Evolutionary conservation across 2,888 invertebrate genomes (phyloP), one percentile per base, ranked within the genome.

Genomic region (Clistopyga incitator): DNA sequence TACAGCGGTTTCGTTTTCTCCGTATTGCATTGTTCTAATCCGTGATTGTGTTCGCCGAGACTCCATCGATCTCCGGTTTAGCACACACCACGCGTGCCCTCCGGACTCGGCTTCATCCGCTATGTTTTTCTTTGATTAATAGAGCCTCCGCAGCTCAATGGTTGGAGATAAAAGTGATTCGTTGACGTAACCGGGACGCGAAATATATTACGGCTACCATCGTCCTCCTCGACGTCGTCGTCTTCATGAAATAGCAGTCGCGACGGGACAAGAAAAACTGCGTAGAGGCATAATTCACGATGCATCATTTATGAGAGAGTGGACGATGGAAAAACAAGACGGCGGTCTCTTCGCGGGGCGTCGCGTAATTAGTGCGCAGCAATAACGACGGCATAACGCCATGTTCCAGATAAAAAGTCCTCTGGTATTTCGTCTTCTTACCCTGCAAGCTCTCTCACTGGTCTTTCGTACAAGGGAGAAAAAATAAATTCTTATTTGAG

Each of bases 221-320:
- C n/a, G 34, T 34, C 61, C 34, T n/a, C 61, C 29, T 59, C 56
- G 38, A 34, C 52, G 54, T 54, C 52, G 54, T 23, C 56, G 56
- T 56, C 50, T 3, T n/a, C 56, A 47, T 56, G 81, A 76, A 65
- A 81, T 76, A 81, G 71, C 76, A 34, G 61, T 64, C 76, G 71
- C 64, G 64, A 65, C 76, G 38, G 29, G 64, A 77, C 45, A 70
- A 67, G 54, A 68, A 82, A 86, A 81, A 82, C 76, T 20, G 18
- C 81, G 54, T 29, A 78, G 76, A 67, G 68, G 67, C 81, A 84
- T 82, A 86, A 86, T 86, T 86, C 82, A 84, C 81, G 84, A 84
- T 86, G 84, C 85, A 84, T 86, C 82, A 86, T 86, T 86, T 84
- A 86, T 86, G 81, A 86, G 84, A 79, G 78, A 67, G 52, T 78